Percentiles rank a stretch among this genome's conserved stretches.
Evolutionary conservation across 2,113 vertebrate genomes (phyloP).

Genomic region (Lepidothrix coronata): DNA sequence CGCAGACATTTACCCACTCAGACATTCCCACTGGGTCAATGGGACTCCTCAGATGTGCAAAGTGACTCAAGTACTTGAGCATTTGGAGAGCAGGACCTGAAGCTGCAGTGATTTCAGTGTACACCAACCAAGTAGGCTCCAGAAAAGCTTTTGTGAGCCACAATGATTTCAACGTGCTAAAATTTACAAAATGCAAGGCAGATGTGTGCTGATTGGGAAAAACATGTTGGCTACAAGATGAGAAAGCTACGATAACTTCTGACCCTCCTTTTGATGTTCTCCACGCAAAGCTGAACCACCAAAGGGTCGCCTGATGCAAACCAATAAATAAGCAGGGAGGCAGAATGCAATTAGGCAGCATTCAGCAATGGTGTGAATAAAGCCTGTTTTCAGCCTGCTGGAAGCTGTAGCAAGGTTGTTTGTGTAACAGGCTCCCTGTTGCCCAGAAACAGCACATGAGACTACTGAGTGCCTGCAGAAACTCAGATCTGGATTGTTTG

Average conservation of each 20-base stretch:
- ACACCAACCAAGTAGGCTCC: background rate
- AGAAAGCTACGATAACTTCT: background rate
- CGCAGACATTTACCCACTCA: background rate
- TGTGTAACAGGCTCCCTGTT: background rate
- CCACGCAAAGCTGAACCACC: rapidly evolving
- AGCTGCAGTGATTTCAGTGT: background rate
- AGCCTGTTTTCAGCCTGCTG: background rate
- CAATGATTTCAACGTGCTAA: background rate
- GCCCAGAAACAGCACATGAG: conserved; percentile 15
- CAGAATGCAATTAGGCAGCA: background rate
- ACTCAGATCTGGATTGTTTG: conserved; percentile 14
- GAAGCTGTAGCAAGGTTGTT: background rate
- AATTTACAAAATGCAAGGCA: conserved; percentile 31
- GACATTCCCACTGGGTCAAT: background rate
- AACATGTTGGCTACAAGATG: background rate
- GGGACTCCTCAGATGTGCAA: background rate
- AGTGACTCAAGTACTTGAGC: background rate
- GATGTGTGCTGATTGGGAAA: conserved; percentile 2
- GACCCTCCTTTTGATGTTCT: background rate
- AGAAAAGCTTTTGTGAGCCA: background rate
- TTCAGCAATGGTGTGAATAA: background rate
- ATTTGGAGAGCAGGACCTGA: background rate
- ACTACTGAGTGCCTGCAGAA: background rate
- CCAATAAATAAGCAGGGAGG: background rate
- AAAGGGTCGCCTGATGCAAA: background rate